Conservation (phyloP, 2,888 invertebrate genomes). For the Sialis fuliginosa region DNA sequence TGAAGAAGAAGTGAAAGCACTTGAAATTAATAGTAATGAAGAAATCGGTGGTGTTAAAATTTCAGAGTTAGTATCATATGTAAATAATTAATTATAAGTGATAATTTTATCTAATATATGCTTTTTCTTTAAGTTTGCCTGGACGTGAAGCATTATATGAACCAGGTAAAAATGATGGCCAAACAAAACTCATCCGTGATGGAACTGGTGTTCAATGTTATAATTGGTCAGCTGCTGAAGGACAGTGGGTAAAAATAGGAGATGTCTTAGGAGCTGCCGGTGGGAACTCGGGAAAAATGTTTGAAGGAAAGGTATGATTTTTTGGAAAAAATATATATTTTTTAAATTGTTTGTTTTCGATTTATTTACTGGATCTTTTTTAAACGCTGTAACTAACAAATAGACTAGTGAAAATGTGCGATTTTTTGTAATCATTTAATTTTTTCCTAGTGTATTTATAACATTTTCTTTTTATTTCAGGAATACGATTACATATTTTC, state of each 20-base stretch:
- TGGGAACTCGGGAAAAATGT: slow-evolving; percentile 54
- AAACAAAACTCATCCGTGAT: slow-evolving; percentile 67
- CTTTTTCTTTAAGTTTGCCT: slow-evolving; percentile 41
- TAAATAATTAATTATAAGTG: neutral
- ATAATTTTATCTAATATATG: neutral
- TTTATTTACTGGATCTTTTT: slow-evolving; percentile 2
- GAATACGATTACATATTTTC: slow-evolving; percentile 92
- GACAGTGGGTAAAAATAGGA: slow-evolving; percentile 69
- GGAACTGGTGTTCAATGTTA: slow-evolving; percentile 61
- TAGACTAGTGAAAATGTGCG: neutral
- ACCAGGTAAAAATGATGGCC: slow-evolving; percentile 67
- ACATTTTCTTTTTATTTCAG: slow-evolving; percentile 17
- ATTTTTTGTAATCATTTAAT: neutral
- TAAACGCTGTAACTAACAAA: too few relatives aligned
- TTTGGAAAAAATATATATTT: neutral
- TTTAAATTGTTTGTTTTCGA: neutral
- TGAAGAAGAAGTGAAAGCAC: slow-evolving; percentile 51
- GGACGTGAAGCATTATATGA: slow-evolving; percentile 58
- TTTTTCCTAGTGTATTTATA: slow-evolving; percentile 15
- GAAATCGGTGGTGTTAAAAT: slow-evolving; percentile 75
- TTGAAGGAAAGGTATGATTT: slow-evolving; percentile 55
- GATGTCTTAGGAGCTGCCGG: slow-evolving; percentile 71
- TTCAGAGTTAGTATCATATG: slow-evolving; percentile 43
- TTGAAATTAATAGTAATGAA: slow-evolving; percentile 40
- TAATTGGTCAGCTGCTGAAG: slow-evolving; percentile 46